Evolutionary conservation across 1,140 invertebrate species (phyloP), one percentile per base, ranked within the genome.

Genomic region (Argopecten irradians): DNA sequence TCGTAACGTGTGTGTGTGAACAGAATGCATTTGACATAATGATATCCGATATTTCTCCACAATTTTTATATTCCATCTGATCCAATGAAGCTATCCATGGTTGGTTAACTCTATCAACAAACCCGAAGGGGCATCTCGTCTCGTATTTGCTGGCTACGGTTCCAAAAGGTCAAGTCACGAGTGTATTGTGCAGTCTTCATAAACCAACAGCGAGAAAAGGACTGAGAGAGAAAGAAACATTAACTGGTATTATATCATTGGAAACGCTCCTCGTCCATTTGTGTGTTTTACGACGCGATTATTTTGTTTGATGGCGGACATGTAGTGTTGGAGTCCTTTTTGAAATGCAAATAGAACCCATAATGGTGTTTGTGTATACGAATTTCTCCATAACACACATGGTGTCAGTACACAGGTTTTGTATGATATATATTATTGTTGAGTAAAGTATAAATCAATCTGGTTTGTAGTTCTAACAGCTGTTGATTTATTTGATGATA

Each of bases 31-130:
- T 28, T 71, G 5, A 5, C 22, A 5, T 7, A 71, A 71, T 71
- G n/a, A 71, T 71, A 71, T n/a, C 1, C 13, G 55, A 71, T 71
- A 71, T n/a, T 28, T 71, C 55, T 71, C 55, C 2, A 71, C n/a
- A 28, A 16, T n/a, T 71, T 1, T 13, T 71, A 71, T 71, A 28
- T 28, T 71, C 2, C 55, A 71, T 3, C 55, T 71, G 55, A 71
- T 71, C 55, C 14, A 71, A 71, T 71, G 55, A 71, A 71, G 28
- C 55, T 28, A 71, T n/a, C 55, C 55, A 71, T 11, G 55, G n/a
- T 28, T 71, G 55, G 55, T 71, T 71, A 71, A 71, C 55, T n/a
- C 28, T 71, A 71, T 71, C 55, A 71, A 71, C 55, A 71, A 71
- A 71, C 55, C 55, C 55, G n/a, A 71, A n/a, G 19, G 55, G 55